Evolutionary conservation across 2,888 invertebrate species (phyloP), one percentile per base, ranked within the genome.

Genomic region (Eilema sororculum): DNA sequence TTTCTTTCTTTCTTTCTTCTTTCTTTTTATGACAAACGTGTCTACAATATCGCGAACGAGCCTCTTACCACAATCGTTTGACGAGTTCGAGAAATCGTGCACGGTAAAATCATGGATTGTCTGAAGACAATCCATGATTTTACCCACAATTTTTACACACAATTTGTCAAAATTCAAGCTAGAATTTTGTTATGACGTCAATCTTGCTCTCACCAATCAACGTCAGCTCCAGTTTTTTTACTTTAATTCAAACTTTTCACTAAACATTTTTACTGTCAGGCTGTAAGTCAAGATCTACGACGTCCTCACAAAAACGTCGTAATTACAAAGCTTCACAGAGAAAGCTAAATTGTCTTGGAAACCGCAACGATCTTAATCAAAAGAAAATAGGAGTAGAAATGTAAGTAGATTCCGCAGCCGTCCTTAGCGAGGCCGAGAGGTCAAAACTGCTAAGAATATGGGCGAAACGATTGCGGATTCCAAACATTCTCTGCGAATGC

Each of bases 351-450:
- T 72, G 68, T 72, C 65, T 65, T 58, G 58, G 70, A 61, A 52
- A 68, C 65, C 65, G 62, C 68, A 68, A 68, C 58, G 61, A 72
- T 65, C 68, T 72, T 68, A 72, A 72, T 72, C 61, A 72, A 72
- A 72, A 66, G 65, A 65, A 72, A 72, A 72, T 68, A 68, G 65
- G 24, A 58, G 25, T 37, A 37, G 64, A 30, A 61, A 65, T 57
- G 68, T 58, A 68, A 68, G 68, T 68, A 52, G 58, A 72, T 65
- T 68, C 71, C 56, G 46, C 52, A 59, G 8, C 16, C 58, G 24
- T 60, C n/a, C 62, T 68, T 65, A 65, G 63, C 12, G 16, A 67
- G 37, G 41, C 61, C 33, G 57, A 68, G 61, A 68, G 60, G 60
- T 41, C 56, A 12, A 37, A 30, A 56, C 28, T 33, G 30, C 9